Conservation (phyloP, 2,888 invertebrate species). For the Dioctria linearis region DNA sequence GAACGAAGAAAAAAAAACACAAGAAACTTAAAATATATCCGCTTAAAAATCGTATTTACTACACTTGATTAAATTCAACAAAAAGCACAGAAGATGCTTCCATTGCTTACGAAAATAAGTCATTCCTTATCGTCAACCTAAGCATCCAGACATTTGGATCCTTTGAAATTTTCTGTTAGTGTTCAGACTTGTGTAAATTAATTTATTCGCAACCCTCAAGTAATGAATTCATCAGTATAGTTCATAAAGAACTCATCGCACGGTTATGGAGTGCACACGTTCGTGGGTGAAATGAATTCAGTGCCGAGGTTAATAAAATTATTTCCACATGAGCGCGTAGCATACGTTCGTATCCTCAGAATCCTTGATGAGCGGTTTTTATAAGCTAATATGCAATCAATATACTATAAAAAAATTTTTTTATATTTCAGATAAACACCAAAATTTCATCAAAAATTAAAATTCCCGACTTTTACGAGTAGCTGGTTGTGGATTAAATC, state of each 20-base stretch:
- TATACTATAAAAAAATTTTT: slow-evolving; percentile 12
- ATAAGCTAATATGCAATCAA: not conserved
- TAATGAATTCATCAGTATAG: slow-evolving; percentile 45
- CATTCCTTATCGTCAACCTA: slow-evolving; percentile 17
- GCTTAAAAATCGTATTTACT: not conserved
- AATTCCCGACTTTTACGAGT: not conserved
- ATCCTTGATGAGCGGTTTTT: not conserved
- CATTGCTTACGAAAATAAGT: slow-evolving; percentile 12
- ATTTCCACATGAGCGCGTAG: slow-evolving; percentile 55
- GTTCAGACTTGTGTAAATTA: slow-evolving; percentile 58
- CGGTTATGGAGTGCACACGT: slow-evolving; percentile 42
- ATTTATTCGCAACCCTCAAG: slow-evolving; percentile 49
- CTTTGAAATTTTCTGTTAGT: slow-evolving; percentile 50
- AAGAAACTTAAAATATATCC: no score
- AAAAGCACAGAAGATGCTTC: not conserved
- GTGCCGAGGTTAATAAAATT: slow-evolving; percentile 56
- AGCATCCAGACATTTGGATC: slow-evolving; percentile 29
- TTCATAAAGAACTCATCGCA: slow-evolving; percentile 45
- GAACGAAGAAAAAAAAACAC: no score
- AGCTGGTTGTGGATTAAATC: slow-evolving; percentile 8
- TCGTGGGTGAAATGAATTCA: slow-evolving; percentile 20
- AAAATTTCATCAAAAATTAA: slow-evolving; percentile 3
- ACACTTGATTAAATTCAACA: not conserved
- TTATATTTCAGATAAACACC: slow-evolving; percentile 15
- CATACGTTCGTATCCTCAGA: slow-evolving; percentile 53